These are phyloP conservation scores for Butastur rufipennis DNA, from an alignment of 2,113 vertebrate species.

Conservation along the genomic window DNA sequence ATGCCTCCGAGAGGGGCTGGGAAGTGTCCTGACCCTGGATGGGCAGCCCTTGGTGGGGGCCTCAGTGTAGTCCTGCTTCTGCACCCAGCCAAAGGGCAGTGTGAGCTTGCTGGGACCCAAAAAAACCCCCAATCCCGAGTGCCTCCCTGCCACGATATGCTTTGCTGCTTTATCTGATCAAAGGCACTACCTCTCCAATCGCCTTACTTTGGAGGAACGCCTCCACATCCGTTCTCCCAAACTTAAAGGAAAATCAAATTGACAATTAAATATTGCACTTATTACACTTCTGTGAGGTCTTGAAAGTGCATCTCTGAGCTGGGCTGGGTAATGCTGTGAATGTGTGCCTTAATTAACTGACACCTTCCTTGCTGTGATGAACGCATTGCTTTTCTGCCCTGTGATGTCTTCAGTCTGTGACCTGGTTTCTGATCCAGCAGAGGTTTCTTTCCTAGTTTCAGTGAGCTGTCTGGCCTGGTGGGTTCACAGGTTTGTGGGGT, in stretches of 20 bases:
- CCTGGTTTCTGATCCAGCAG: not conserved
- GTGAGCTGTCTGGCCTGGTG: not conserved
- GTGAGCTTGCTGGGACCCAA: not conserved
- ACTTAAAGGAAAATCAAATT: not conserved
- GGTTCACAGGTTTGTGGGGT: not conserved
- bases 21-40: not conserved
- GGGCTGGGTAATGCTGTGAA: not conserved
- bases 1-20: rapidly evolving
- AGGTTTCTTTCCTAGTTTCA: not conserved
- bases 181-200: not conserved
- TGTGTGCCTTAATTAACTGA: not conserved
- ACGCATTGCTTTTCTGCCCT: not conserved
- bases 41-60: not conserved
- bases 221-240: not conserved
- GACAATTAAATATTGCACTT: not conserved
- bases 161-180: not conserved
- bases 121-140: not conserved
- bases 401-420: not conserved
- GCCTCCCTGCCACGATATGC: not conserved
- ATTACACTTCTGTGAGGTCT: not conserved
- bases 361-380: not conserved
- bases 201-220: rapidly evolving
- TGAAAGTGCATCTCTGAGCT: not conserved
- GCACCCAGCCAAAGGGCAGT: not conserved
- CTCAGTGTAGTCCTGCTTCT: not conserved